Evolutionary conservation across 2,113 vertebrate species (phyloP), one percentile per base, ranked within the genome.

Genomic region (Hyperopisus bebe): DNA sequence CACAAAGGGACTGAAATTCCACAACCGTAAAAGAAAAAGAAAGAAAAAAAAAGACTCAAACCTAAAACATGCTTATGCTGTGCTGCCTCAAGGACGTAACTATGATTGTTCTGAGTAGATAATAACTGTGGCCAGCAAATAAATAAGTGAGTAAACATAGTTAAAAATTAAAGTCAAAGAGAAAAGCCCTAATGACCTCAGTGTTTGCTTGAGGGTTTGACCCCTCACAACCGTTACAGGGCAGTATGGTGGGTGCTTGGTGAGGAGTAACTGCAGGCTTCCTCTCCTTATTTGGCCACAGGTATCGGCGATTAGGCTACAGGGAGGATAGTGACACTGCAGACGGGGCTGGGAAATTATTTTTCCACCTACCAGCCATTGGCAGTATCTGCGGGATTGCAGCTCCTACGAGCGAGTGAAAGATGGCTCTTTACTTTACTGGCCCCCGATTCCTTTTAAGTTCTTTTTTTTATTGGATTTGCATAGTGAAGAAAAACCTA

Each of bases 1-100:
- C 92, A 94, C 95, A 97, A 84, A 96, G 95, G 93, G 92, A 93
- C 91, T 94, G 94, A 94, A 96, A 93, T 92, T 93, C 92, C 93
- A 92, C 92, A 91, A 92, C 92, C 88, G 86, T 90, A 90, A 87
- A 89, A 94, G 93, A 94, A 95, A 95, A 93, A 91, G 94, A 19
- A 19, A 21, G 31, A 80, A 46, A 84, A 46, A 47, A 44, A 84
- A 19, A 80, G 31, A 39, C 15, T 17, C 74, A 42, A 4, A 50
- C 35, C 74, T 31, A 10, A 70, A 70, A 11, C 62, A 70, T 31
- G 10, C 62, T 66, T 27, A 27, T 66, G 58, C 58, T 27, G 24
- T 3, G 58, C 58, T n/a, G 24, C 7, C 58, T 66, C 58, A 31
- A 42, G 93, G 91, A 91, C 89, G 88, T 90, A 92, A 92, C 92